Evolutionary conservation across 2,113 vertebrate species (phyloP), one percentile per base, ranked within the genome.

Genomic region (Struthidea cinerea): DNA sequence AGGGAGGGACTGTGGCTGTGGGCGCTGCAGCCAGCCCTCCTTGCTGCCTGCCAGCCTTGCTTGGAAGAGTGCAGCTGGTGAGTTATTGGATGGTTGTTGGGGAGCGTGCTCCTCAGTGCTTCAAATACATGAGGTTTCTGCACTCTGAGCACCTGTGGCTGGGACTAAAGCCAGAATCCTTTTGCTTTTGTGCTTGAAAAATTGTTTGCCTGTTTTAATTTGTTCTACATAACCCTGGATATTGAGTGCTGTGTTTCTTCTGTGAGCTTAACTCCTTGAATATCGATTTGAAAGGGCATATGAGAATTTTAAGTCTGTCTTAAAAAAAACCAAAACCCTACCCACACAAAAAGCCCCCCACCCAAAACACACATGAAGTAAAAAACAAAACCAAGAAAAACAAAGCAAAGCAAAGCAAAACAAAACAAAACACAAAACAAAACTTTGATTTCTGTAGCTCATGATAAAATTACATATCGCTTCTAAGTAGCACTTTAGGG

Each of bases 61-160:
- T 1, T 44, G 35, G 10, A 11, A 19, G 30, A 9, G 17, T 1
- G 2, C 6, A 9, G 52, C 2, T 18, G 3, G 1, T 2, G 21
- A 46, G 12, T n/a, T 55, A 37, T 6, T 0, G 0, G 10, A 1
- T 30, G 21, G 13, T 28, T 59, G 0, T 1, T 13, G 21, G 21
- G 16, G 33, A 78, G 5, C 0, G 0, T 3, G 7, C 7, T 93
- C 47, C 27, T 23, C 11, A 1, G 35, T 6, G 22, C 49, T 56
- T 64, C 0, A 4, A 71, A 30, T 16, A 11, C 22, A 1, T 3
- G 19, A 68, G 57, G 8, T 26, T 86, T 69, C 67, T 73, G n/a
- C 47, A 5, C 49, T 52, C 53, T 18, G 52, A 39, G 17, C 3
- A 3, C 30, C 75, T 30, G 1, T 35, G 50, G 8, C 47, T 68